Conservation (phyloP, 2,797 vertebrate species). For the Poeciliopsis presidionis region DNA sequence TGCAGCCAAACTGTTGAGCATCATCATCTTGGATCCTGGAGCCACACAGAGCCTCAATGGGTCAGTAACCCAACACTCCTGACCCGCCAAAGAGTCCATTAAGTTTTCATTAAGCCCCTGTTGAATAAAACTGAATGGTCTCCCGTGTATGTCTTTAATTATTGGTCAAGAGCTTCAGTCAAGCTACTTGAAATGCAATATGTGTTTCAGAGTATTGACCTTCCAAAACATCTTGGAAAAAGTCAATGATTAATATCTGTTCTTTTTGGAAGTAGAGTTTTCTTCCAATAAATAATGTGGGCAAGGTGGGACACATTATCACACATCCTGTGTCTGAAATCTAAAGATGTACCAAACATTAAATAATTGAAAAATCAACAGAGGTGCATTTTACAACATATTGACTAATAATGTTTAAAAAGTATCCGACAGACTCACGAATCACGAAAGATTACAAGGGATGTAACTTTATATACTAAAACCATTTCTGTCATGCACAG, state of each 20-base stretch:
- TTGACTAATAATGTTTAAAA: background rate
- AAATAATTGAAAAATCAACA: background rate
- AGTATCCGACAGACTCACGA: background rate
- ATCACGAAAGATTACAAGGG: background rate
- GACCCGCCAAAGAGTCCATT: constrained; percentile 55
- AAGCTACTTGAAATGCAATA: constrained; percentile 36
- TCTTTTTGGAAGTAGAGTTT: background rate
- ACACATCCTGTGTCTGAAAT: background rate
- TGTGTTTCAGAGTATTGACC: constrained; percentile 43
- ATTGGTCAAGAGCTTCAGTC: constrained; percentile 21
- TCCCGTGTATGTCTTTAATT: constrained; percentile 38
- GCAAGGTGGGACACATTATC: too few species aligned
- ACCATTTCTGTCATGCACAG: constrained; percentile 9
- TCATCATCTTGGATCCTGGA: constrained; percentile 29
- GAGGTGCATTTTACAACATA: background rate
- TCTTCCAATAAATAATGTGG: too few species aligned
- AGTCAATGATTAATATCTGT: constrained; percentile 37
- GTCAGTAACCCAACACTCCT: constrained; percentile 40
- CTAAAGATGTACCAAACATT: background rate
- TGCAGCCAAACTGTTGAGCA: constrained; percentile 30
- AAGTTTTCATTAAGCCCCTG: constrained; percentile 63
- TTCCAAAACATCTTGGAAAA: constrained; percentile 29
- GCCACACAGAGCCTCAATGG: constrained; percentile 22
- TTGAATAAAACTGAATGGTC: constrained; percentile 42
- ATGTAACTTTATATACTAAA: constrained; percentile 23